phyloP scores from a whole-genome alignment of 2,797 vertebrate genomes.

The Pseudomugil tenellus region DNA sequence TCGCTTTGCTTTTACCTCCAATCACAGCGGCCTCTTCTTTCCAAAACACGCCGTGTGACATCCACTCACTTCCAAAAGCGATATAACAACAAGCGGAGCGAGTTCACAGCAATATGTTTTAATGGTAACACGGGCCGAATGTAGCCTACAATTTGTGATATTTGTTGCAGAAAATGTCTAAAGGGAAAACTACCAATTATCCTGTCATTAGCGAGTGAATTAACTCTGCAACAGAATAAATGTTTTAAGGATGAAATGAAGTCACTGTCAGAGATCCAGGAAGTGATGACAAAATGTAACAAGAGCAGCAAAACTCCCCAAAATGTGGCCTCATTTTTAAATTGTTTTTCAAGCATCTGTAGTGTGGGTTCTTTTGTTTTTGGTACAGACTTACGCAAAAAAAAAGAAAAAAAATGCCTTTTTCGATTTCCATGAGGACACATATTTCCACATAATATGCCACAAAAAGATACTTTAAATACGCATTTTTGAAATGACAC shows the following conservation, averaged over 20 bases:
- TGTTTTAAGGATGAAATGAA: slow-evolving; percentile 22
- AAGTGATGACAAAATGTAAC: slow-evolving; percentile 36
- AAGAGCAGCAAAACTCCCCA: slow-evolving; percentile 40
- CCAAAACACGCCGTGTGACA: slow-evolving; percentile 1
- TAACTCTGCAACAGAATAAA: slow-evolving; percentile 35
- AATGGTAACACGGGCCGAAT: slow-evolving; percentile 20
- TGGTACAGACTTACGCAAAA: neutral
- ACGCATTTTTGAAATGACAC: neutral
- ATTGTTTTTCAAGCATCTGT: neutral
- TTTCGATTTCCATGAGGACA: neutral
- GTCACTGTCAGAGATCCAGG: slow-evolving; percentile 11
- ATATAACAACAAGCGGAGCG: neutral
- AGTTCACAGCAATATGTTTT: neutral
- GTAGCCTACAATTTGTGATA: slow-evolving; percentile 12
- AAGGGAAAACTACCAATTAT: slow-evolving; percentile 45
- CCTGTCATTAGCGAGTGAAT: slow-evolving; percentile 61
- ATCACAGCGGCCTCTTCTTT: slow-evolving; percentile 24
- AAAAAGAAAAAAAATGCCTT: neutral
- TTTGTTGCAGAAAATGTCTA: slow-evolving; percentile 34
- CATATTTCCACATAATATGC: neutral
- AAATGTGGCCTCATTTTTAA: slow-evolving; percentile 39
- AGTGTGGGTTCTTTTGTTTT: neutral
- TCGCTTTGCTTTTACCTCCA: slow-evolving; percentile 51
- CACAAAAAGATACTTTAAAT: too few species aligned
- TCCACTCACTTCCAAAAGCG: neutral